phyloP scores from a whole-genome alignment of 1,140 invertebrate genomes.

The Tigriopus japonicus region DNA sequence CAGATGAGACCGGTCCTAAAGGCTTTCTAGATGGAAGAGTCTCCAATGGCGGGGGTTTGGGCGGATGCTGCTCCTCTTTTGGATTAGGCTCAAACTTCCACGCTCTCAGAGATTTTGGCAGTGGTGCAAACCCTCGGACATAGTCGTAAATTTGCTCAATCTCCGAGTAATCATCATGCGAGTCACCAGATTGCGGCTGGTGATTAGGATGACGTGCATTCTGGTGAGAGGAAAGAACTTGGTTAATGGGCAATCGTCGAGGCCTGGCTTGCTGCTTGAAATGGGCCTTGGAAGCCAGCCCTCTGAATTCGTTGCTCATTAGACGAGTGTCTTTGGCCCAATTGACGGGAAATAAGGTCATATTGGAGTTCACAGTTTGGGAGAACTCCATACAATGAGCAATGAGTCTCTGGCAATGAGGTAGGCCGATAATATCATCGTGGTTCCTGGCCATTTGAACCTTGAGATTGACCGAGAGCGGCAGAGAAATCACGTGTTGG shows the following conservation, averaged over 20 bases:
- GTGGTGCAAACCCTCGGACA: conserved; percentile 67
- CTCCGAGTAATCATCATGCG: conserved; percentile 65
- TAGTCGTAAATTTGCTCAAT: conserved; percentile 94
- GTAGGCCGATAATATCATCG: conserved; percentile 50
- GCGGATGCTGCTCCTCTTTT: conserved; percentile 24
- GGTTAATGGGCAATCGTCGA: neutral
- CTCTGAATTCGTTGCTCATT: conserved; percentile 12
- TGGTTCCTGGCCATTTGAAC: conserved; percentile 62
- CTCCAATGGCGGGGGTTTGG: conserved; percentile 55
- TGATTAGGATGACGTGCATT: conserved; percentile 13
- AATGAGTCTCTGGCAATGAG: conserved; percentile 56
- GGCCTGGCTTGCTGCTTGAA: neutral
- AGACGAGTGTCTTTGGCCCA: conserved; percentile 1
- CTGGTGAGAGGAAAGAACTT: neutral
- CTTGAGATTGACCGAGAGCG: conserved; percentile 63
- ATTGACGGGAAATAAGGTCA: neutral
- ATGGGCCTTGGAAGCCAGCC: neutral
- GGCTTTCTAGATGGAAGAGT: conserved; percentile 42
- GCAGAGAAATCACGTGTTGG: conserved; percentile 53
- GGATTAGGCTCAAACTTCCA: conserved; percentile 23
- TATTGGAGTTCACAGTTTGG: conserved; percentile 19
- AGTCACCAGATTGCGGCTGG: conserved; percentile 29
- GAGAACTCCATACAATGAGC: conserved; percentile 54
- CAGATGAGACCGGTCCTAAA: neutral
- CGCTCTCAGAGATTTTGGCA: conserved; percentile 39